Conservation (phyloP, 2,888 invertebrate genomes). For the Stegophylla sp. region DNA sequence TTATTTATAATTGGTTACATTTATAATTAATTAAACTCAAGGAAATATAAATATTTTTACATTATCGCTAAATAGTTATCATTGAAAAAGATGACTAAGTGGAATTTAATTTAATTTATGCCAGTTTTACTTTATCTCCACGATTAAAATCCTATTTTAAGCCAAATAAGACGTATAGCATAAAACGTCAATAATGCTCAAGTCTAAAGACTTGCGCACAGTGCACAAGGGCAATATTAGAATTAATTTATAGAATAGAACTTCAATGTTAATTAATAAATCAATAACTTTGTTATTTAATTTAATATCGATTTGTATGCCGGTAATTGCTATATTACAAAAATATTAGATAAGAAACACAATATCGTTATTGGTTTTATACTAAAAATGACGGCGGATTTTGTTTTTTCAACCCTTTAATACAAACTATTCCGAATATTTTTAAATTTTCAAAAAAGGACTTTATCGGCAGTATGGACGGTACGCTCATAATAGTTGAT, state of each 20-base stretch:
- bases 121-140: not conserved
- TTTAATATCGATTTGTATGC: no score
- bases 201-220: not conserved
- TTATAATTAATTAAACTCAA: slow-evolving; percentile 26
- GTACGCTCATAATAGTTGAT: no score
- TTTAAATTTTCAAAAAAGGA: not conserved
- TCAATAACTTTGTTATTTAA: no score
- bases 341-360: no score
- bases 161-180: not conserved
- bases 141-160: slow-evolving; percentile 29
- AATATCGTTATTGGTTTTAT: no score
- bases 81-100: slow-evolving; percentile 6
- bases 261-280: not conserved
- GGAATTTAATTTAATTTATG: slow-evolving; percentile 15
- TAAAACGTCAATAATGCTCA: not conserved
- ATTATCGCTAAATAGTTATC: not conserved
- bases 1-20: slow-evolving; percentile 26
- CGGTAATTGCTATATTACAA: no score
- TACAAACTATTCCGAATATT: no score
- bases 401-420: no score
- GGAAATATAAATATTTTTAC: slow-evolving; percentile 26
- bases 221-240: not conserved
- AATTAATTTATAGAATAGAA: not conserved
- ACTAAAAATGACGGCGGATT: no score
- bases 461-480: no score